Evolutionary conservation across 2,797 vertebrate species (phyloP).

Genomic region (Atherinosoma microstoma): DNA sequence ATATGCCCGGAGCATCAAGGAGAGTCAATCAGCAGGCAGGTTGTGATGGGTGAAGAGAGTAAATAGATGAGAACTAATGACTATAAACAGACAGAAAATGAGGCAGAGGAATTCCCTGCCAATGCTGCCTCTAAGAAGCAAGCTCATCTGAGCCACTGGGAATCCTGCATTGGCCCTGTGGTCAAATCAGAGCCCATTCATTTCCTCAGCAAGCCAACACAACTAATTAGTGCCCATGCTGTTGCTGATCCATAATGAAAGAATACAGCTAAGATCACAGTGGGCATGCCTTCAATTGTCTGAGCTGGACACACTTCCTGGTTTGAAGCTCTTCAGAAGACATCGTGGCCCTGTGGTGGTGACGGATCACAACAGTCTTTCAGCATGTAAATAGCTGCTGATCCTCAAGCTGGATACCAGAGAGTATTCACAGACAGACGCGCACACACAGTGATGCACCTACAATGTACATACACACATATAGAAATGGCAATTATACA

Average conservation of each 20-base stretch:
- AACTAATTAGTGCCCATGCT: conserved; percentile 75
- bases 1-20: conserved; percentile 26
- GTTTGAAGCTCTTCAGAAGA: conserved; percentile 49
- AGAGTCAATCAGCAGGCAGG: conserved; percentile 39
- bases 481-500: conserved; percentile 24
- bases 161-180: conserved; percentile 45
- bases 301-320: conserved; percentile 65
- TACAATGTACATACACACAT: conserved; percentile 32
- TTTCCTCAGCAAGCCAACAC: conserved; percentile 66
- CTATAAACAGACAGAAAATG: conserved; percentile 60
- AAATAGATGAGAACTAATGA: conserved; percentile 58
- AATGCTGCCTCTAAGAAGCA: conserved; percentile 56
- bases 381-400: conserved; percentile 52
- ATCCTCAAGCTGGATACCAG: conserved; percentile 36
- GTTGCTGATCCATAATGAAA: conserved; percentile 74
- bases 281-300: conserved; percentile 75
- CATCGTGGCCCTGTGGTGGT: conserved; percentile 1
- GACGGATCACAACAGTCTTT: conserved; percentile 54
- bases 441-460: conserved; percentile 7
- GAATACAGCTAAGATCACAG: conserved; percentile 71
- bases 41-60: conserved; percentile 44
- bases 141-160: conserved; percentile 54
- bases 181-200: conserved; percentile 64
- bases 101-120: conserved; percentile 62
- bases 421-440: conserved; percentile 16